Conservation (phyloP, 2,113 vertebrate species). For the Glaucomys volans region DNA sequence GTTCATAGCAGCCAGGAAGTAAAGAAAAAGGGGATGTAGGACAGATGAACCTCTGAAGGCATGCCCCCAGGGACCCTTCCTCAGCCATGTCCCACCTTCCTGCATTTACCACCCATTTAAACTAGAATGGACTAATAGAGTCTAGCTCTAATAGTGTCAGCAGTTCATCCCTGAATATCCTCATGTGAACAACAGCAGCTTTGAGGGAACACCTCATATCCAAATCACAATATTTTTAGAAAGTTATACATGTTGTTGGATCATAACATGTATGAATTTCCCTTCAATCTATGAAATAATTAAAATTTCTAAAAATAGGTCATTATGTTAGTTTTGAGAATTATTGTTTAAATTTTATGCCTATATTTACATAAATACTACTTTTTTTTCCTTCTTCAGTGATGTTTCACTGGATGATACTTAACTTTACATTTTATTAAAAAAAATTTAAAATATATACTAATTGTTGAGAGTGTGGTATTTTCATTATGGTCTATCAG, state of each 20-base stretch:
- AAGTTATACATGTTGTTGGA: background rate
- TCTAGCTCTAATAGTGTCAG: no score
- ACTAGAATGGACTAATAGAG: no score
- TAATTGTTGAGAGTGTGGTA: background rate
- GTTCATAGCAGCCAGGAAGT: no score
- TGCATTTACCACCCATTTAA: no score
- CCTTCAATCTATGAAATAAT: background rate
- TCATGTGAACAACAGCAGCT: no score
- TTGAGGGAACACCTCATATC: no score
- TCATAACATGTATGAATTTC: background rate
- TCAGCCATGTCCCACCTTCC: no score
- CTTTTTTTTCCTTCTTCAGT: background rate
- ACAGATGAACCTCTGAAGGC: no score
- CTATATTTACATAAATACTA: background rate
- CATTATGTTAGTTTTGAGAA: background rate
- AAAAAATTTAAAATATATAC: background rate
- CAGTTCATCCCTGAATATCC: no score
- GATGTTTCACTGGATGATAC: background rate
- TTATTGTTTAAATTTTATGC: background rate
- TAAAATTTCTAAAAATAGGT: background rate
- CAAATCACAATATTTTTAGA: background rate
- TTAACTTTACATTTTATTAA: background rate
- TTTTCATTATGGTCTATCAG: background rate
- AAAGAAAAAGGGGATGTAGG: no score
- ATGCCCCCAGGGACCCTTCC: no score